Evolutionary conservation across 2,888 invertebrate species (phyloP), one percentile per base, ranked within the genome.

Genomic region (Pharmacophagus antenor): DNA sequence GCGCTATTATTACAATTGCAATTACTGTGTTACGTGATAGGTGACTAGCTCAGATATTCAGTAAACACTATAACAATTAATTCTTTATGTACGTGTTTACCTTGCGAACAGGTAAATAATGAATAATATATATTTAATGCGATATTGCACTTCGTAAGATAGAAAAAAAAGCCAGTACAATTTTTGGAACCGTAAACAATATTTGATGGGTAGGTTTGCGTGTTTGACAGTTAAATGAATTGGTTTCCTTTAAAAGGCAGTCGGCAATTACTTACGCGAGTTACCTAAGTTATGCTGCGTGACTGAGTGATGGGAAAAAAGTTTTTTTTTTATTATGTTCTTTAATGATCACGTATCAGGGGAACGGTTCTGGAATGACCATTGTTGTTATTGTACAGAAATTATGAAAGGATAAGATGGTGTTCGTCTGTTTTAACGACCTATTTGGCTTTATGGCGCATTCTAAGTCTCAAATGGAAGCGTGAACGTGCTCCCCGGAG

Each of bases 161-260:
- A 25, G 7, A 31, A 31, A 31, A 31, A 31, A 31, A 31, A 41
- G 41, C 25, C 21, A 57, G 47, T 41, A 47, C 22, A 20, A 27
- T 46, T 52, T 31, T 31, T 31, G 31, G 21, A 21, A 31, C 31
- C 12, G 21, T 55, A 15, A 21, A 42, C 25, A 17, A 31, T 41
- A 21, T 44, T 54, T 21, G 17, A 4, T 22, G 17, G 42, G 55
- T 31, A 23, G 55, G 58, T 63, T 65, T 31, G 56, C 51, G 64
- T 63, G 67, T 65, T 63, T 52, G 59, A 61, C 64, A 65, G 67
- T 66, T 63, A 67, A 64, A 67, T 65, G 65, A 65, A 65, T 65
- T 65, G 63, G 60, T 64, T 63, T 62, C 55, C 61, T 62, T 58
- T 54, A 63, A 61, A 64, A 62, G 57, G 61, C 60, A 58, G 62